These are phyloP conservation scores for Agriopis aurantiaria DNA, from an alignment of 2,888 invertebrate genomes.

Conservation along the genomic window DNA sequence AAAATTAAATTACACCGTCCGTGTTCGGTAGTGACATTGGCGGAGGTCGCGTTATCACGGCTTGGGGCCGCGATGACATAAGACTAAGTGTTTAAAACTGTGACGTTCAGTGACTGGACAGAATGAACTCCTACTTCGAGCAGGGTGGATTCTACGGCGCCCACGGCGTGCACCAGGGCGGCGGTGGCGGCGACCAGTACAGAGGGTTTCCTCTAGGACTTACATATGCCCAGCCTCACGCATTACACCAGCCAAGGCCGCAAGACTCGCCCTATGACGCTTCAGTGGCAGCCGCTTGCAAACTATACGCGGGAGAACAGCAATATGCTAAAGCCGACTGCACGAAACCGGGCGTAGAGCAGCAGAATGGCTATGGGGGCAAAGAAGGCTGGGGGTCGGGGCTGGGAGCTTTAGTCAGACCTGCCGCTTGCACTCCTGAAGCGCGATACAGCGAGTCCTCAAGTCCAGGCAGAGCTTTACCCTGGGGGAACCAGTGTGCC, in stretches of 20 bases:
- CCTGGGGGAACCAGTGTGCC: constrained; percentile 96
- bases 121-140: constrained; percentile 98
- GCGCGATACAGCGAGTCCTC: constrained; percentile 94
- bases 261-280: constrained; percentile 97
- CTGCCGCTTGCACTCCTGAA: constrained; percentile 96
- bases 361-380: constrained; percentile 90
- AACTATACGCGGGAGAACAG: constrained; percentile 91
- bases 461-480: constrained; percentile 91
- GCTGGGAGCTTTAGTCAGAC: constrained; percentile 90
- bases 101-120: constrained; percentile 82
- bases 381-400: constrained; percentile 91
- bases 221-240: constrained; percentile 94
- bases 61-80: constrained; percentile 84
- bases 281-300: constrained; percentile 94
- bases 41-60: constrained; percentile 83
- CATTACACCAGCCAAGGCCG: constrained; percentile 91
- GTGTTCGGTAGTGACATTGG: constrained; percentile 80
- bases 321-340: constrained; percentile 92
- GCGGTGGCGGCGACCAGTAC: constrained; percentile 92
- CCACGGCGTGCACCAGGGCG: constrained; percentile 93
- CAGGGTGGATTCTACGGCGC: constrained; percentile 98
- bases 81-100: constrained; percentile 63
- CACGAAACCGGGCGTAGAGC: constrained; percentile 88
- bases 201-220: constrained; percentile 95
- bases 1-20: constrained; percentile 80